Base-by-base conservation (phyloP, 2,113 vertebrate genomes). In the Jacana jacana region DNA sequence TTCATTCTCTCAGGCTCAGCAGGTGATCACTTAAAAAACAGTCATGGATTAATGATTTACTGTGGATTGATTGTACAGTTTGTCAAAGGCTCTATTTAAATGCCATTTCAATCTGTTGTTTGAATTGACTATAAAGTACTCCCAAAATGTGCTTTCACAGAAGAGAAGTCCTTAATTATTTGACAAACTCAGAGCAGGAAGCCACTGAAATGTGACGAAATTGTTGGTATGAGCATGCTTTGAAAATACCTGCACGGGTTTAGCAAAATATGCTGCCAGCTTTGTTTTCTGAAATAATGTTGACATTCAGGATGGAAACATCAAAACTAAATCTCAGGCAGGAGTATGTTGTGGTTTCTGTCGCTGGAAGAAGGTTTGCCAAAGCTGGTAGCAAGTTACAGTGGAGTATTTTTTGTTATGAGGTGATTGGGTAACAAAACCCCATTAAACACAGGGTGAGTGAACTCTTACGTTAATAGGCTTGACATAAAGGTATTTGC, bases 1-100 rank as follows among this genome's bases (percentile, higher is more conserved):
- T 13, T 99, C 99, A 1, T 99, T 99, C 97, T 99, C 99, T 51
- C 99, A 99, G 96, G 99, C 99, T 13, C 99, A 99, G 31, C 99
- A 99, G 98, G 99, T 99, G 97, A 93, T 70, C 12, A 4, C 39
- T 71, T 89, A 9, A 39, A 81, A 46, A 46, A 28, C 35, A 76
- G 39, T 19, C 28, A 8, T 19, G 4, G 5, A 24, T 85, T 81
- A n/a, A 8, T 39, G 18, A 23, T 48, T 51, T 60, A 8, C 10
- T 7, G 4, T 48, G 31, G 69, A 0, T 37, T 58, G 8, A 22
- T 87, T 46, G 31, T 54, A 60, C 40, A 65, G n/a, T 28, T 69
- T 73, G 49, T 72, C 72, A 92, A 48, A 91, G 76, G 51, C 17
- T 33, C 61, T 77, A 52, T 61, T 31, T 54, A 48, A 75, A 40